Evolutionary conservation across 2,888 invertebrate genomes (phyloP).

Genomic region (Cylloceria caligata): DNA sequence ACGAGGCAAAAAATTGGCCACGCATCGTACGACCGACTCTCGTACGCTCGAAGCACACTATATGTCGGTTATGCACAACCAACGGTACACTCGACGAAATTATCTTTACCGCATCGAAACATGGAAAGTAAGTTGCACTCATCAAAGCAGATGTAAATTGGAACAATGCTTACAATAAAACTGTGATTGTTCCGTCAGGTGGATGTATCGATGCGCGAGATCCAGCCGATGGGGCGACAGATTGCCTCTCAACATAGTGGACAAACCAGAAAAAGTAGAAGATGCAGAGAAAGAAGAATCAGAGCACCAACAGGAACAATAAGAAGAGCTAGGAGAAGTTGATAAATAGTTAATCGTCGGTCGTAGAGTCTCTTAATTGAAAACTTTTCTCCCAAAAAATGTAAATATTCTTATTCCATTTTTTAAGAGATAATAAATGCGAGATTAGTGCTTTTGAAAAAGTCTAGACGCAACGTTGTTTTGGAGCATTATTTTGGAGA

Average conservation of each 20-base stretch:
- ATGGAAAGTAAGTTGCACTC: conserved; percentile 88
- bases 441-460: not conserved
- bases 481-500: not conserved
- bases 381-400: not conserved
- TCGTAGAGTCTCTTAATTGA: not conserved
- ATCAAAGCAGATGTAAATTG: conserved; percentile 18
- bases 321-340: not conserved
- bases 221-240: conserved; percentile 92
- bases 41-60: conserved; percentile 89
- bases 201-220: conserved; percentile 90
- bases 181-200: conserved; percentile 83
- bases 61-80: conserved; percentile 92
- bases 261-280: not conserved
- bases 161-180: conserved; percentile 19
- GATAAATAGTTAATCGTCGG: conserved; percentile 21
- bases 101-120: conserved; percentile 91
- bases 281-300: conserved; percentile 2
- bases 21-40: conserved; percentile 91
- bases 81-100: conserved; percentile 91
- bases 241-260: conserved; percentile 87
- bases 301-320: not conserved
- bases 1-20: conserved; percentile 89
- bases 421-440: conserved; percentile 14
- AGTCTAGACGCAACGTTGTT: not conserved
- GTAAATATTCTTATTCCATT: conserved; percentile 47